Evolutionary conservation across 2,888 invertebrate species (phyloP), one percentile per base, ranked within the genome.

Genomic region (Onthophagus sagittarius): DNA sequence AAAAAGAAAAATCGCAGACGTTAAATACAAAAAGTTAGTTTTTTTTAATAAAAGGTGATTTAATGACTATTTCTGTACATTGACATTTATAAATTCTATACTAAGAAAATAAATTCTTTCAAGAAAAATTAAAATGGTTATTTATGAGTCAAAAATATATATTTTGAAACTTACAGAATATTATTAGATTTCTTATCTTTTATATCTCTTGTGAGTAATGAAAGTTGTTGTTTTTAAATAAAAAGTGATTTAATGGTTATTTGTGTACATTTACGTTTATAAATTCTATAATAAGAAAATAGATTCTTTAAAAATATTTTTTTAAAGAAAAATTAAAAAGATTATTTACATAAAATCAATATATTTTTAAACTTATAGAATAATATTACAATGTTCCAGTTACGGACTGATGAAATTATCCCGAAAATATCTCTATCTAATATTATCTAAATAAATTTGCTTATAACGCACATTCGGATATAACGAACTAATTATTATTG

Each of bases 1-100:
- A 84, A 84, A 77, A 84, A 83, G 75, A 84, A 84, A 74, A 83
- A 81, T 73, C 84, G 84, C 76, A 80, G 85, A 15, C 84, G 84
- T 77, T 85, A 81, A 80, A 39, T n/a, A 31, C 14, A 64, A 31
- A 11, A 13, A 7, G 11, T 15, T 64, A n/a, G 31, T 67, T 67
- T 67, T 64, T 31, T 67, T 64, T 4, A 11, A 64, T 14, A 15
- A 64, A n/a, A 64, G 5, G 11, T 64, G 13, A 13, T 67, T 67
- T 32, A 67, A 67, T 67, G 23, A 67, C 15, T 15, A 67, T 67
- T n/a, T 67, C 4, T 64, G n/a, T 64, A 64, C n/a, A 15, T 64
- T 64, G 3, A 15, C 13, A 4, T 62, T 13, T 62, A n/a, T 62
- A 13, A 62, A 62, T 62, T 1, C 62, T 62, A 62, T 62, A n/a